A percentile compares a stretch with the other conserved stretches of the same genome.
These are phyloP conservation scores for Entelurus aequoreus DNA, from an alignment of 2,113 vertebrate species.

Conservation along the genomic window DNA sequence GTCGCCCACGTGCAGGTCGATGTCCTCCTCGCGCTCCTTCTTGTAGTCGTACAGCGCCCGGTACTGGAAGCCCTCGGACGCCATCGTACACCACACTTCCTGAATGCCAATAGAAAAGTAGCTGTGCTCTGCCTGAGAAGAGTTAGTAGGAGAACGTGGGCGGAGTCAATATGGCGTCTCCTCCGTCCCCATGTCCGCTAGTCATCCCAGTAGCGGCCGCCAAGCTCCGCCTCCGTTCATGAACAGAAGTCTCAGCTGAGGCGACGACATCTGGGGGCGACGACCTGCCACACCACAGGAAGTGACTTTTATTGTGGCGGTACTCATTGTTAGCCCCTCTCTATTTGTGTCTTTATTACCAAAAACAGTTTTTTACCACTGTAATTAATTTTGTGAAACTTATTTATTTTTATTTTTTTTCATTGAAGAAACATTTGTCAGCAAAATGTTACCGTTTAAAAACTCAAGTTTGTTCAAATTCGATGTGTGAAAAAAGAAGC, in stretches of 20 bases:
- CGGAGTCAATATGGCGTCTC: conserved; percentile 33
- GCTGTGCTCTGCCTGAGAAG: conserved; percentile 29
- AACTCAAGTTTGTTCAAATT: too few relatives aligned
- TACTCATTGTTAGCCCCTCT: too few relatives aligned
- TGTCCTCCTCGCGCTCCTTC: conserved; percentile 85
- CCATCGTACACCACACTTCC: conserved; percentile 38
- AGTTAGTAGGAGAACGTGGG: conserved; percentile 7
- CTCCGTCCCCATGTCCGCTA: conserved; percentile 48
- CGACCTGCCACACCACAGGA: conserved; percentile 21
- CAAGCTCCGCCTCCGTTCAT: conserved; percentile 30
- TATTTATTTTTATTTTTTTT: too few relatives aligned
- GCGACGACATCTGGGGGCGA: conserved; percentile 49
- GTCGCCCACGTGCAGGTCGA: conserved; percentile 82
- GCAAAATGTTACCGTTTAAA: too few relatives aligned
- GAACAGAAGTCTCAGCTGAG: conserved; percentile 47
- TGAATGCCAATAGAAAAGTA: conserved; percentile 36
- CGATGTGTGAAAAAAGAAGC: too few relatives aligned
- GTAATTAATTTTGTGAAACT: too few relatives aligned
- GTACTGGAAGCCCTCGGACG: conserved; percentile 84
- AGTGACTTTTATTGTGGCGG: neutral
- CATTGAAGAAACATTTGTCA: too few relatives aligned
- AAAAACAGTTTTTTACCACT: too few relatives aligned
- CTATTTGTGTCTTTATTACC: too few relatives aligned
- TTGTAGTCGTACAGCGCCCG: conserved; percentile 82
- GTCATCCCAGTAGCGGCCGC: conserved; percentile 25